Evolutionary conservation across 2,888 invertebrate genomes (phyloP).

Genomic region (Monochamus alternatus): DNA sequence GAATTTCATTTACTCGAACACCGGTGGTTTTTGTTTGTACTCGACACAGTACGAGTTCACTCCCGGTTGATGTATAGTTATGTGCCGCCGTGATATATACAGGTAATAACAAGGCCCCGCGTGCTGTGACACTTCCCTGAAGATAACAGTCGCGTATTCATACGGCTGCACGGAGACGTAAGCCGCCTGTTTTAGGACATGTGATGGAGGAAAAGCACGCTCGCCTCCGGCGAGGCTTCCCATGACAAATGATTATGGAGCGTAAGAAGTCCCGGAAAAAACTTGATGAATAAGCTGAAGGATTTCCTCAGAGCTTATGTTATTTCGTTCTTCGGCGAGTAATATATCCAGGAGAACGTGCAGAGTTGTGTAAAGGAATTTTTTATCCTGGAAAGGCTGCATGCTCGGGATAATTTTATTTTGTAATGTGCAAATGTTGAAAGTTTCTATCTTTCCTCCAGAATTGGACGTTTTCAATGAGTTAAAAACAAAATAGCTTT

Average conservation of each 20-base stretch:
- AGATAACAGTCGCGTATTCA: constrained; percentile 30
- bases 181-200: constrained; percentile 28
- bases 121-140: constrained; percentile 29
- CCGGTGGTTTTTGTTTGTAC: neutral
- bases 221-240: neutral
- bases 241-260: constrained; percentile 15
- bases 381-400: too few relatives aligned
- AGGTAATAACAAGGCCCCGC: constrained; percentile 46
- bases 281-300: neutral
- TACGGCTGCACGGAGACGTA: constrained; percentile 12
- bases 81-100: constrained; percentile 41
- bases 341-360: neutral
- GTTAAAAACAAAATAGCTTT: too few relatives aligned
- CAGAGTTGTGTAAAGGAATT: too few relatives aligned
- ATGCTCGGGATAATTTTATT: too few relatives aligned
- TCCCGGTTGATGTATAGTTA: constrained; percentile 27
- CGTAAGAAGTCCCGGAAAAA: constrained; percentile 4
- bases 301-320: neutral
- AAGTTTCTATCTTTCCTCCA: too few relatives aligned
- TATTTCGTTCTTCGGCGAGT: neutral
- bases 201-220: constrained; percentile 25
- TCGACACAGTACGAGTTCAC: neutral
- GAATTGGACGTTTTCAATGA: too few relatives aligned
- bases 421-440: too few relatives aligned
- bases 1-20: constrained; percentile 6